These are phyloP conservation scores for Rhynchophorus ferrugineus DNA, from an alignment of 1,140 invertebrate species.

Conservation along the genomic window DNA sequence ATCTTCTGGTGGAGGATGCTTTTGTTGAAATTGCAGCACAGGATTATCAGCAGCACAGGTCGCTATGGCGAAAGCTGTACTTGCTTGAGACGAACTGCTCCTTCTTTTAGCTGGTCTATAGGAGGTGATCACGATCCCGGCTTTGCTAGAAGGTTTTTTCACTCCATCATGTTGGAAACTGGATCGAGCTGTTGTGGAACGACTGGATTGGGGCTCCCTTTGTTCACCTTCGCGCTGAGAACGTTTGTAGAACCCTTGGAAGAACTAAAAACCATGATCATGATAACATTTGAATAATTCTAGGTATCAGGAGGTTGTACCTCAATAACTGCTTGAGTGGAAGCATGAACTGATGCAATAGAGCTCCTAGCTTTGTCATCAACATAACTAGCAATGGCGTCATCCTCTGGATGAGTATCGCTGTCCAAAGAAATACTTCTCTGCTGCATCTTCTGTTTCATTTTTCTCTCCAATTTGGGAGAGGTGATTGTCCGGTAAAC, in stretches of 20 bases:
- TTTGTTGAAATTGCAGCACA: conserved; percentile 12
- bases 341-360: conserved; percentile 18
- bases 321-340: conserved; percentile 15
- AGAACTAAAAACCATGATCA: conserved; percentile 11
- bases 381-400: background rate
- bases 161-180: conserved; percentile 54
- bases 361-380: conserved; percentile 15
- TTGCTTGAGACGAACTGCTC: conserved; percentile 83
- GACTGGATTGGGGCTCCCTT: conserved; percentile 14
- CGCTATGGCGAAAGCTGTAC: conserved; percentile 85
- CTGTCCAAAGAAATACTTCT: conserved; percentile 18
- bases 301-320: conserved; percentile 4
- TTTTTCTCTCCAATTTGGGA: conserved; percentile 8
- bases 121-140: conserved; percentile 88
- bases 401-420: conserved; percentile 12
- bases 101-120: conserved; percentile 82
- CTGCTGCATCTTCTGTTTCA: background rate
- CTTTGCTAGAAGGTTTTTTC: conserved; percentile 57
- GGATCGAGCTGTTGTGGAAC: conserved; percentile 42
- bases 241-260: conserved; percentile 44
- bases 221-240: conserved; percentile 44
- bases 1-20: conserved; percentile 30
- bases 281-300: background rate
- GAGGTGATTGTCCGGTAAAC: conserved; percentile 16
- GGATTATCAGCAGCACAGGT: conserved; percentile 83